Conservation (phyloP, 2,888 invertebrate genomes). For the Schizotus pectinicornis region DNA sequence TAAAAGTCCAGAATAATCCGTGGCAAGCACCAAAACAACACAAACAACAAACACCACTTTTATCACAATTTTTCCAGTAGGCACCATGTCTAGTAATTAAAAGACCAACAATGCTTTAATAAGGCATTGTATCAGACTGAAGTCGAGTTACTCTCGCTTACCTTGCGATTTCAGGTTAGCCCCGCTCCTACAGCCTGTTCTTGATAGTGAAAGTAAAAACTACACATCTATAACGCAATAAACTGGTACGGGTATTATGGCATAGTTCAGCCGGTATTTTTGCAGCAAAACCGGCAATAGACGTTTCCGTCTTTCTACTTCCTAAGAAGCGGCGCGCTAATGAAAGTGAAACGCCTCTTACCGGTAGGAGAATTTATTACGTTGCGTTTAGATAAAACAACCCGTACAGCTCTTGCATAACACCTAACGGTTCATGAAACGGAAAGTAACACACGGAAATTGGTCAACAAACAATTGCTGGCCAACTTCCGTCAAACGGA, state of each 20-base stretch:
- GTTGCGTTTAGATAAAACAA: too few species aligned
- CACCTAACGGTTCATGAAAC: too few species aligned
- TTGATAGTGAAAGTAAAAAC: conserved; percentile 42
- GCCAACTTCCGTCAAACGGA: too few species aligned
- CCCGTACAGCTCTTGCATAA: too few species aligned
- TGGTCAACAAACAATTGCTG: too few species aligned
- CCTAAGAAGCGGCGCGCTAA: conserved; percentile 12
- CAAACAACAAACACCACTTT: conserved; percentile 63
- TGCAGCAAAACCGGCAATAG: neutral
- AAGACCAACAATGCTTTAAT: conserved; percentile 30
- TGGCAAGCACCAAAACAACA: conserved; percentile 63
- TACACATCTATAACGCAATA: conserved; percentile 23
- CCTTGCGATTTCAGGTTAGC: conserved; percentile 43
- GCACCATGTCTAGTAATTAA: conserved; percentile 46
- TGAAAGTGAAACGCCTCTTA: conserved; percentile 25
- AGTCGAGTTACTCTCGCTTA: conserved; percentile 40
- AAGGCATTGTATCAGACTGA: conserved; percentile 41
- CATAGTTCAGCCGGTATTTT: conserved; percentile 3
- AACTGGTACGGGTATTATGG: conserved; percentile 15
- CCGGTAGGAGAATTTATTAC: neutral
- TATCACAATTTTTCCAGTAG: conserved; percentile 54
- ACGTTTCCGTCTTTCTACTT: conserved; percentile 29
- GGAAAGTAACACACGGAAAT: too few species aligned
- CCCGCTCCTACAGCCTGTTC: conserved; percentile 35
- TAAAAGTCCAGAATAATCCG: conserved; percentile 62